A percentile compares a stretch with the other conserved stretches of the same genome.
phyloP scores from a whole-genome alignment of 2,113 vertebrate species.

The Osmerus mordax region DNA sequence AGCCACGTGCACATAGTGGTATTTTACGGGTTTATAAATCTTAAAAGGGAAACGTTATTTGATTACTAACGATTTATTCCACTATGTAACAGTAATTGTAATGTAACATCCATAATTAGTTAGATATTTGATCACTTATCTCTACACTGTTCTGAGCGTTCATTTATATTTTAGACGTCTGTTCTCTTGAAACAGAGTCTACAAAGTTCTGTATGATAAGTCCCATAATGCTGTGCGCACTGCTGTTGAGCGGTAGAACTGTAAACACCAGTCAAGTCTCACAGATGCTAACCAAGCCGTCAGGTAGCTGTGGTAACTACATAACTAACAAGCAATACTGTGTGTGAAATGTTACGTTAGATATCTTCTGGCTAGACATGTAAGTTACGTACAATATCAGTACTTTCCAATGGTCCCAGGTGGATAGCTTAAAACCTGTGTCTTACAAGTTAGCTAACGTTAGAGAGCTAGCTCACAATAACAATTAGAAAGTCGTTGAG shows the following conservation, averaged over 20 bases:
- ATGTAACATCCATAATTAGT: too few relatives aligned
- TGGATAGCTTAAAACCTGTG: too few relatives aligned
- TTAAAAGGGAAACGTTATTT: slow-evolving; percentile 8
- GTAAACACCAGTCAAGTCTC: background rate
- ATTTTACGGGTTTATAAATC: background rate
- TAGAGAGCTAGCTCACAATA: background rate
- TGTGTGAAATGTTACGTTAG: background rate
- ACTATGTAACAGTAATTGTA: background rate
- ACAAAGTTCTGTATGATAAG: background rate
- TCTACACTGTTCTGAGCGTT: background rate
- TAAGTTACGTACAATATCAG: background rate
- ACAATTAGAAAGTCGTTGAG: background rate
- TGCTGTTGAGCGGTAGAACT: background rate
- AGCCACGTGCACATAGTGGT: slow-evolving; percentile 55
- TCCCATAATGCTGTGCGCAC: slow-evolving; percentile 13
- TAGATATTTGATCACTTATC: background rate
- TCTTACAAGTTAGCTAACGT: slow-evolving; percentile 3
- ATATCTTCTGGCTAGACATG: background rate
- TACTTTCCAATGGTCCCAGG: too few relatives aligned
- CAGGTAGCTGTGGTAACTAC: background rate
- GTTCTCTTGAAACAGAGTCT: background rate
- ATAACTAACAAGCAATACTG: background rate
- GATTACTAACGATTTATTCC: slow-evolving; percentile 16
- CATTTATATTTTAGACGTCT: background rate
- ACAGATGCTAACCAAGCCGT: background rate